Conservation (phyloP, 2,888 invertebrate genomes). For the Horisme vitalbata region DNA sequence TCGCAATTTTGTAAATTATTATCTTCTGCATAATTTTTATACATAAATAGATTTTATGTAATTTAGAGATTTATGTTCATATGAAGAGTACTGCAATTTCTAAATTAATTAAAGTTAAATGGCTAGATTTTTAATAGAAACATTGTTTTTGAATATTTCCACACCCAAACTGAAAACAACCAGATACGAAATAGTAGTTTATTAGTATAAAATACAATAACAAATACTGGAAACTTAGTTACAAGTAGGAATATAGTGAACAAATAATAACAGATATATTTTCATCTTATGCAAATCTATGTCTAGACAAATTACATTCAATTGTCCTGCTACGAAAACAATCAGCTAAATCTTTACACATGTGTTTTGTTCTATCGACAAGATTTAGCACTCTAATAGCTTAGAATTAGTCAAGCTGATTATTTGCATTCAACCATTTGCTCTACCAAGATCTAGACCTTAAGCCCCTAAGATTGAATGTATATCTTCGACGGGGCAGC, state of each 20-base stretch:
- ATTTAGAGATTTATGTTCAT: slow-evolving; percentile 35
- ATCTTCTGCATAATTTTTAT: slow-evolving; percentile 53
- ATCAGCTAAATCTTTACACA: no score
- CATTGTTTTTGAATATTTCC: slow-evolving; percentile 63
- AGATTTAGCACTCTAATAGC: no score
- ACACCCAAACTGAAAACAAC: slow-evolving; percentile 36
- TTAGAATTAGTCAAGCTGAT: no score
- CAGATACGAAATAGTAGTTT: slow-evolving; percentile 28
- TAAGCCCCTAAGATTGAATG: background rate
- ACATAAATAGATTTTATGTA: slow-evolving; percentile 43
- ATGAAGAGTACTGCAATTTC: slow-evolving; percentile 37
- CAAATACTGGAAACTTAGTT: slow-evolving; percentile 23
- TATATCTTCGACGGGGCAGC: background rate
- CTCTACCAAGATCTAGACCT: background rate
- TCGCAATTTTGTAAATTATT: slow-evolving; percentile 48
- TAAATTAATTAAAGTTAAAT: slow-evolving; percentile 62
- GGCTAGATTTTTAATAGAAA: slow-evolving; percentile 63
- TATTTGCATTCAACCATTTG: no score
- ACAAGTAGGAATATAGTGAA: slow-evolving; percentile 20
- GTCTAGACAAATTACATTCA: no score
- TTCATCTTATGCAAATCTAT: background rate
- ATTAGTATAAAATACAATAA: slow-evolving; percentile 28
- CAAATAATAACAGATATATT: slow-evolving; percentile 3
- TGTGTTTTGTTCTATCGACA: no score
- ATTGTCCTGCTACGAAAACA: no score